phyloP scores from a whole-genome alignment of 1,140 invertebrate genomes.

The Spodoptera frugiperda region DNA sequence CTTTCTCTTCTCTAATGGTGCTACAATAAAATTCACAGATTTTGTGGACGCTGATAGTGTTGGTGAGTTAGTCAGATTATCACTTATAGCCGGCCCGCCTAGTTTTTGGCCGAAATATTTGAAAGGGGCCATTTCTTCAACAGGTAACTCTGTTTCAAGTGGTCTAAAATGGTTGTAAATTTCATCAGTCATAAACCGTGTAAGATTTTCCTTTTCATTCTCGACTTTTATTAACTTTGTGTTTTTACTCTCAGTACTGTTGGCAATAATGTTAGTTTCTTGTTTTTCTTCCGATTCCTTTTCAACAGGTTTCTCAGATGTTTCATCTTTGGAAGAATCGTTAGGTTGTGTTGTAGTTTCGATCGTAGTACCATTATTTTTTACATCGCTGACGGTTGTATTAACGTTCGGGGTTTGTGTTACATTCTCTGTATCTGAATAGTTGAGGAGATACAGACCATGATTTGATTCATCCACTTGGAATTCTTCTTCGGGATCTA shows the following conservation, averaged over 20 bases:
- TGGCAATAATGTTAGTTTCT: slow-evolving; percentile 71
- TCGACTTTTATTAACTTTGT: slow-evolving; percentile 72
- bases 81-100: slow-evolving; percentile 74
- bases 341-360: slow-evolving; percentile 59
- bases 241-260: slow-evolving; percentile 72
- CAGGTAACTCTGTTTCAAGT: slow-evolving; percentile 87
- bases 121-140: slow-evolving; percentile 90
- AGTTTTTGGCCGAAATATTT: slow-evolving; percentile 90
- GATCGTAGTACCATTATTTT: slow-evolving; percentile 63
- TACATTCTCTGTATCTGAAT: slow-evolving; percentile 79
- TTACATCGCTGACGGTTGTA: slow-evolving; percentile 68
- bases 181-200: slow-evolving; percentile 87
- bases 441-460: slow-evolving; percentile 83
- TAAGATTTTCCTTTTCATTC: slow-evolving; percentile 80
- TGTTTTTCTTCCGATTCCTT: slow-evolving; percentile 67
- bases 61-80: slow-evolving; percentile 80
- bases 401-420: slow-evolving; percentile 66
- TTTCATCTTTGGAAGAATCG: slow-evolving; percentile 58
- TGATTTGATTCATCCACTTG: slow-evolving; percentile 86
- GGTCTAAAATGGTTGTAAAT: slow-evolving; percentile 88
- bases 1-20: slow-evolving; percentile 85
- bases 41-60: slow-evolving; percentile 85
- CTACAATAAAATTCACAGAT: slow-evolving; percentile 82
- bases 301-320: slow-evolving; percentile 49
- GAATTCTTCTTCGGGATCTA: slow-evolving; percentile 85